Evolutionary conservation across 2,888 invertebrate genomes (phyloP).

Genomic region (Pediacus dermestoides): DNA sequence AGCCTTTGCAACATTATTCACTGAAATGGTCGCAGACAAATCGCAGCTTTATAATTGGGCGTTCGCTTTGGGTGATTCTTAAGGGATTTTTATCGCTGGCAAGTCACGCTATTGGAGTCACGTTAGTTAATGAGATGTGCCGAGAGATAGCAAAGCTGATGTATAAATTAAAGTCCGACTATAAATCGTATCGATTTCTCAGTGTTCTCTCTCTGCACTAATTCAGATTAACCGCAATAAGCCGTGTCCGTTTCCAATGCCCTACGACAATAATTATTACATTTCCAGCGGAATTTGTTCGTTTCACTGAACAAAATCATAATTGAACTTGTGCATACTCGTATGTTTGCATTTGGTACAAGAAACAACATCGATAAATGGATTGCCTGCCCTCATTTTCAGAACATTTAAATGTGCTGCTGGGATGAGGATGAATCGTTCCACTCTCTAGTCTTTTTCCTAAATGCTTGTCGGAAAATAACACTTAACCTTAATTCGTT

Average conservation of each 20-base stretch:
- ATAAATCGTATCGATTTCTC: constrained; percentile 25
- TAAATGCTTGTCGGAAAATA: too few species aligned
- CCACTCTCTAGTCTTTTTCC: too few species aligned
- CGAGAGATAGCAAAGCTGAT: constrained; percentile 26
- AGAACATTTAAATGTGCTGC: too few species aligned
- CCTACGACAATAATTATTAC: too few species aligned
- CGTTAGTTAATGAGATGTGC: constrained; percentile 33
- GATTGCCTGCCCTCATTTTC: too few species aligned
- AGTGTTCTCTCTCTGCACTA: constrained; percentile 18
- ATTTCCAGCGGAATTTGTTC: too few species aligned
- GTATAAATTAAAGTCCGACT: constrained; percentile 31
- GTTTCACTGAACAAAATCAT: too few species aligned
- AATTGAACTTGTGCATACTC: neutral
- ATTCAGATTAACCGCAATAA: constrained; percentile 21
- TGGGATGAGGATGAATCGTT: too few species aligned
- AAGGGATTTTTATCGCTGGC: constrained; percentile 23
- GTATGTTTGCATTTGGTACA: constrained; percentile 8
- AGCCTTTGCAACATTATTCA: too few species aligned
- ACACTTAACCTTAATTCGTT: too few species aligned
- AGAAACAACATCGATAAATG: too few species aligned
- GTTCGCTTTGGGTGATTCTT: constrained; percentile 11
- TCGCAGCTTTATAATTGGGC: constrained; percentile 12
- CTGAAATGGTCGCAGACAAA: constrained; percentile 14
- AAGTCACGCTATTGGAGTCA: constrained; percentile 29
- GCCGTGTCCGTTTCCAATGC: constrained; percentile 10